Conservation (phyloP, 2,797 vertebrate genomes). For the Sebastes oblongus region DNA sequence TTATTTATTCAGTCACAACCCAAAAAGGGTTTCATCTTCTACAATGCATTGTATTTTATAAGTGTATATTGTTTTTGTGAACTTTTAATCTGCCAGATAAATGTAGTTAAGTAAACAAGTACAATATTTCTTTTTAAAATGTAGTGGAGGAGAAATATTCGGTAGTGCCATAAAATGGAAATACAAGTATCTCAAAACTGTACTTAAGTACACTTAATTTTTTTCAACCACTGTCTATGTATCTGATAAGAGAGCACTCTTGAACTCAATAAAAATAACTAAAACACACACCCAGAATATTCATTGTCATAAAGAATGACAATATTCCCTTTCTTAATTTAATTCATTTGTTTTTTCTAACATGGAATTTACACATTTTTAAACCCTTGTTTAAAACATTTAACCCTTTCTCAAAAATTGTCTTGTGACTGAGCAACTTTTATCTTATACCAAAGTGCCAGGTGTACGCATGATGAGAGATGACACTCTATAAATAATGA, state of each 20-base stretch:
- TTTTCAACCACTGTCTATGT: not conserved
- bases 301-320: not conserved
- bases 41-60: not conserved
- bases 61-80: not conserved
- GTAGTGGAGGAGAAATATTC: not conserved
- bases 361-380: not conserved
- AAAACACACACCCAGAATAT: not conserved
- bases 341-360: not conserved
- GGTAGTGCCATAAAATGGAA: not conserved
- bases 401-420: not conserved
- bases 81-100: not conserved
- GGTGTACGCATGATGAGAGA: not conserved
- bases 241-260: not conserved
- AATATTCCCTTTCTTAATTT: not conserved
- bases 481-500: conserved; percentile 11
- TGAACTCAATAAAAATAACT: not conserved
- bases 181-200: not conserved
- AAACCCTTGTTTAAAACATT: not conserved
- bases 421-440: not conserved
- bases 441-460: not conserved
- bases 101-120: not conserved
- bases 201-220: not conserved
- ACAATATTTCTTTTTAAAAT: not conserved
- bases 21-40: not conserved
- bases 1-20: not conserved